A percentile compares a stretch with the other conserved stretches of the same genome.
These are phyloP conservation scores for Congeria kusceri DNA, from an alignment of 2,888 invertebrate species.

Conservation along the genomic window DNA sequence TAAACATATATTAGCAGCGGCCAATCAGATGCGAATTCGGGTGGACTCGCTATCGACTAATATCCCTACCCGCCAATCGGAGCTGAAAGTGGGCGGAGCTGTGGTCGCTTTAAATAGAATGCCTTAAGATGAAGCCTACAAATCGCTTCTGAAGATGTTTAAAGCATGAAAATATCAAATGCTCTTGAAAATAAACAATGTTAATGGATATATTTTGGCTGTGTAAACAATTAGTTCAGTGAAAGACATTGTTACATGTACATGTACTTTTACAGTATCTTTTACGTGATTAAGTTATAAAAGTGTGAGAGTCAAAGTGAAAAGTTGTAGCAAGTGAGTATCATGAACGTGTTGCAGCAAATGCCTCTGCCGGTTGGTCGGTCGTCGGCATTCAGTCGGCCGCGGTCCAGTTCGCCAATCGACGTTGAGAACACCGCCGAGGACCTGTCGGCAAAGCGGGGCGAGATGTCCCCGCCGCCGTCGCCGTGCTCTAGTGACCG, in stretches of 20 bases:
- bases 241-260: too few relatives aligned
- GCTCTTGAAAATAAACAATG: constrained; percentile 8
- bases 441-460: constrained; percentile 42
- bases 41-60: constrained; percentile 71
- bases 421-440: constrained; percentile 58
- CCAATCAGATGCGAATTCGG: constrained; percentile 62
- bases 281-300: too few relatives aligned
- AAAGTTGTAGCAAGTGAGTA: too few relatives aligned
- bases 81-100: constrained; percentile 53
- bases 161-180: constrained; percentile 39
- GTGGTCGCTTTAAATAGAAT: constrained; percentile 65
- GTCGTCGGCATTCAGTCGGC: constrained; percentile 60
- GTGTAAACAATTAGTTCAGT: constrained; percentile 1
- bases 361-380: constrained; percentile 52
- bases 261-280: too few relatives aligned
- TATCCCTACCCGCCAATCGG: constrained; percentile 66
- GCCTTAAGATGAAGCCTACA: constrained; percentile 32
- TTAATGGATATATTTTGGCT: constrained; percentile 5
- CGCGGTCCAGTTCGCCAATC: constrained; percentile 51
- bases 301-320: too few relatives aligned
- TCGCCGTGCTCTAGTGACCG: constrained; percentile 54
- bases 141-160: constrained; percentile 34
- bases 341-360: constrained; percentile 53
- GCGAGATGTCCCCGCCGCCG: constrained; percentile 29
- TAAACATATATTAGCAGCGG: constrained; percentile 60